These are phyloP conservation scores for Jacana jacana DNA, from an alignment of 2,113 vertebrate species.

Conservation along the genomic window DNA sequence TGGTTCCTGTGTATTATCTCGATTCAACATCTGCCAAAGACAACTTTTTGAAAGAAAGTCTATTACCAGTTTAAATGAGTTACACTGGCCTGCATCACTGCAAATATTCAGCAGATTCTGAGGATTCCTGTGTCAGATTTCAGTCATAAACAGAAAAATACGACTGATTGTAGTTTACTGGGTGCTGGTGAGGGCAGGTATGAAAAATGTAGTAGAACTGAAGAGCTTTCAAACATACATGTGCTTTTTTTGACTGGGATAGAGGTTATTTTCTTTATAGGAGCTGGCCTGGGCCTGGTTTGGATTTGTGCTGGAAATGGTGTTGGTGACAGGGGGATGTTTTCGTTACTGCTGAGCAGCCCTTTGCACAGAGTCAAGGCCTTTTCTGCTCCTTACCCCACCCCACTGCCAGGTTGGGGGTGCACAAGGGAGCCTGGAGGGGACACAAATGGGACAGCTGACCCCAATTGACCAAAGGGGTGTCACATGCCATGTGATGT, in stretches of 20 bases:
- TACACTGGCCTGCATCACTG: background rate
- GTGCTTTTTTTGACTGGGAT: background rate
- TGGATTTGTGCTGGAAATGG: background rate
- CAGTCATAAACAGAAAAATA: background rate
- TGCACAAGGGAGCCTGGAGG: background rate
- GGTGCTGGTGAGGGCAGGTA: background rate
- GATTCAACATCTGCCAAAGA: background rate
- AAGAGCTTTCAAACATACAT: background rate
- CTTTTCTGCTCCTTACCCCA: background rate
- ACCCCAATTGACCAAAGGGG: background rate
- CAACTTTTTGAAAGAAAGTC: background rate
- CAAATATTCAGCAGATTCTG: background rate
- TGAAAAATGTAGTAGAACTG: background rate
- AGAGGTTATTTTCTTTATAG: background rate
- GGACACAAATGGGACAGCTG: background rate
- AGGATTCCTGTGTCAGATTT: background rate
- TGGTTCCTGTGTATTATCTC: background rate
- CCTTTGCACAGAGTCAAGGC: background rate
- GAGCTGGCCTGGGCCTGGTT: background rate
- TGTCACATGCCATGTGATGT: background rate
- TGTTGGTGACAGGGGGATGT: background rate
- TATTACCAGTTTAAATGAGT: background rate
- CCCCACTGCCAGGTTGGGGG: background rate
- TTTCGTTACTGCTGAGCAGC: background rate
- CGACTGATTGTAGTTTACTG: background rate